Evolutionary conservation across 1,140 invertebrate genomes (phyloP), one percentile per base, ranked within the genome.

Genomic region (Trypoxylus dichotomus): DNA sequence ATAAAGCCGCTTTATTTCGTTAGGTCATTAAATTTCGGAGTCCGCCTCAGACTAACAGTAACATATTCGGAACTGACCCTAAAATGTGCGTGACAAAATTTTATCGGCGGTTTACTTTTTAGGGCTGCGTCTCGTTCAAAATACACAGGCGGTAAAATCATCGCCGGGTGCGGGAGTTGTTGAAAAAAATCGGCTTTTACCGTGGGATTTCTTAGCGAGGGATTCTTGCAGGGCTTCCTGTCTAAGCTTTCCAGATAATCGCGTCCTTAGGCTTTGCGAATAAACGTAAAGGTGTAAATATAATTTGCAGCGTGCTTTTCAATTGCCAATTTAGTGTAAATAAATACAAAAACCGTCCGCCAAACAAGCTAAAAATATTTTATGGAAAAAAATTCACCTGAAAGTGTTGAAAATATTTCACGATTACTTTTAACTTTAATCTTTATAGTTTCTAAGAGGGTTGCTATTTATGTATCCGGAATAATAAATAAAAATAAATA

Each of bases 61-160:
- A 54, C n/a, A 54, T 15, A 19, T 19, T 54, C 13, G 1, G 47
- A 19, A 24, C 27, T 15, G 19, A 68, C 60, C 60, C 60, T 27
- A 68, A 68, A 68, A 68, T 24, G 60, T 68, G 60, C 60, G 60
- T 68, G 60, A 27, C 24, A 68, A 68, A 68, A 68, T 68, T 68
- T 68, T 68, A 68, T 68, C 24, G 60, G 11, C 8, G 27, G 60
- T 27, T 29, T 15, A 68, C 24, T 25, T 68, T 68, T 10, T 68
- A 68, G 21, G 60, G 60, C 27, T 68, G 60, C 60, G 60, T 29
- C 21, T 10, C 11, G 60, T 29, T 68, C 27, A 68, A 68, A 68
- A 21, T 68, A 24, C 60, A 24, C 60, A 68, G 60, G 11, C 3
- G 60, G 60, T 24, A 68, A 68, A 68, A 68, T 68, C 60, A 68